phyloP scores from a whole-genome alignment of 2,797 vertebrate genomes.

The Picus viridis region DNA sequence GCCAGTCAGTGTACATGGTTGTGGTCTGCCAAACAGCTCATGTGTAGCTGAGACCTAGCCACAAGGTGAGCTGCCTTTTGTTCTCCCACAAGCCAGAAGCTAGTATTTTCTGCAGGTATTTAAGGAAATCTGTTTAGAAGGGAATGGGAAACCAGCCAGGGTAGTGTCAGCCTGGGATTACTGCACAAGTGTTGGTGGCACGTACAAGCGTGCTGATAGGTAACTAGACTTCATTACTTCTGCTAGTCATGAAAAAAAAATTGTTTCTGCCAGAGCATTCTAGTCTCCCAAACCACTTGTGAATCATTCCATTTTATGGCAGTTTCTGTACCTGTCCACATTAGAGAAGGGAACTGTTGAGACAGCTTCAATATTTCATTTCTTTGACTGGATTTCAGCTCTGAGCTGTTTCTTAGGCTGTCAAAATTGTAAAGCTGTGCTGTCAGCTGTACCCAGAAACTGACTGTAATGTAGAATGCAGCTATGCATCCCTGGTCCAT shows the following conservation, averaged over 20 bases:
- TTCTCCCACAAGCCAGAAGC: not conserved
- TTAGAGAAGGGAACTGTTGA: conserved; percentile 18
- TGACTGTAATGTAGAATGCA: not conserved
- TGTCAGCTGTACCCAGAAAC: conserved; percentile 15
- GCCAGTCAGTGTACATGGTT: not conserved
- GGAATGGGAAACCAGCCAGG: not conserved
- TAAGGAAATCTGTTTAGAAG: not conserved
- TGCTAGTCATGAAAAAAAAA: not conserved
- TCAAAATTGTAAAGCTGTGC: not conserved
- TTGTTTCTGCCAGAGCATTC: not conserved
- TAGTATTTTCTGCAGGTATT: not conserved
- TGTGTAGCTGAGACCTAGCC: not conserved
- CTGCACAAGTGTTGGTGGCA: not conserved
- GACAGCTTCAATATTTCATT: not conserved
- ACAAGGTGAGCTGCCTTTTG: not conserved
- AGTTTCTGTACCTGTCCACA: not conserved
- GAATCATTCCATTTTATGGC: not conserved
- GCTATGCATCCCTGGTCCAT: conserved; percentile 4
- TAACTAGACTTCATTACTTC: not conserved
- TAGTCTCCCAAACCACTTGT: not conserved
- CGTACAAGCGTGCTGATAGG: not conserved
- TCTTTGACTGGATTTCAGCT: not conserved
- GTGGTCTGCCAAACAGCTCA: not conserved
- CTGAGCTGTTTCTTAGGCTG: conserved; percentile 3
- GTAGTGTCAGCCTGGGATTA: not conserved